Percentiles rank a stretch among this genome's conserved stretches.
These are phyloP conservation scores for Xestia rhomboidea DNA, from an alignment of 2,888 invertebrate genomes.

Conservation along the genomic window DNA sequence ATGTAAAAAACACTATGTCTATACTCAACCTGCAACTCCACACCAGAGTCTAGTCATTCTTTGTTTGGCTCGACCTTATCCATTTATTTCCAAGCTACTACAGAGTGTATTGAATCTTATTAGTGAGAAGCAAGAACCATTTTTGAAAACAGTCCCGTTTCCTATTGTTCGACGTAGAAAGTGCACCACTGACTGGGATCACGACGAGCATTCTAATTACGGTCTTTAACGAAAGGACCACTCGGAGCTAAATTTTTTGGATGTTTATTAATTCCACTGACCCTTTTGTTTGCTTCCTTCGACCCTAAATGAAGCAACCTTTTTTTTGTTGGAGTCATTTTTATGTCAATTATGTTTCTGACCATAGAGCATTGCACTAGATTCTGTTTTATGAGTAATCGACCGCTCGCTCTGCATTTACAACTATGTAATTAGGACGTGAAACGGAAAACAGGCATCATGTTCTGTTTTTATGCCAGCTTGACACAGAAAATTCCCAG, in stretches of 20 bases:
- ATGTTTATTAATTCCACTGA: constrained; percentile 31
- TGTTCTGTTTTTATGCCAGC: constrained; percentile 22
- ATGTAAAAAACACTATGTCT: neutral
- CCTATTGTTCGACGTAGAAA: constrained; percentile 82
- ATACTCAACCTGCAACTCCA: constrained; percentile 20
- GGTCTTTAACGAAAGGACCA: constrained; percentile 71
- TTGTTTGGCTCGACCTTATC: constrained; percentile 60
- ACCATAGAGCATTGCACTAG: constrained; percentile 1
- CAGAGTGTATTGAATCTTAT: constrained; percentile 67
- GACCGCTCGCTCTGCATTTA: constrained; percentile 8
- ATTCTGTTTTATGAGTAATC: constrained; percentile 32
- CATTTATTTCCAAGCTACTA: constrained; percentile 40
- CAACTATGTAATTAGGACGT: constrained; percentile 36
- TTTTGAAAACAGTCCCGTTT: constrained; percentile 61
- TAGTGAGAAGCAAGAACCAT: constrained; percentile 62
- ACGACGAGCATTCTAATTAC: constrained; percentile 81
- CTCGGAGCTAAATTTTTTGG: constrained; percentile 45
- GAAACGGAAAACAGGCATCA: constrained; percentile 24
- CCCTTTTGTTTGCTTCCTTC: constrained; percentile 30
- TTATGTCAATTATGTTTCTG: neutral
- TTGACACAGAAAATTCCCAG: neutral
- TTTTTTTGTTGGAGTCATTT: constrained; percentile 17
- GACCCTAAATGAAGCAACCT: constrained; percentile 3
- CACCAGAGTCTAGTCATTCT: constrained; percentile 41
- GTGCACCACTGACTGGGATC: constrained; percentile 79